Evolutionary conservation across 2,113 vertebrate species (phyloP).

Genomic region (Paraplagusia blochii): DNA sequence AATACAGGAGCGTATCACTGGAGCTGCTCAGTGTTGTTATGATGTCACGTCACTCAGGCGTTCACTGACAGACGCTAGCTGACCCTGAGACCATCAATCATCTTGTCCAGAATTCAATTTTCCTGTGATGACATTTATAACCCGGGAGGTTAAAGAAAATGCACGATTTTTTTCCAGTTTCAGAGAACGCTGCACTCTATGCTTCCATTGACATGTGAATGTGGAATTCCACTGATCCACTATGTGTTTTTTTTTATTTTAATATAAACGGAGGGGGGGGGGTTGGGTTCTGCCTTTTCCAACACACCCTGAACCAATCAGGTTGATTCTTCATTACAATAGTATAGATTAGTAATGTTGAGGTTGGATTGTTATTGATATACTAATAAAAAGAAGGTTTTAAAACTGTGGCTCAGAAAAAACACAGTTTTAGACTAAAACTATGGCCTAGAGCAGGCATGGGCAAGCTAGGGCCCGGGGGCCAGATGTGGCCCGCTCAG

Average conservation of each 20-base stretch:
- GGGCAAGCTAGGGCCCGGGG: too few species aligned
- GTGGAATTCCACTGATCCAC: not conserved
- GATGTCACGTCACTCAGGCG: not conserved
- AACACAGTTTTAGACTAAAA: too few species aligned
- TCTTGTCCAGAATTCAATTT: slow-evolving; percentile 26
- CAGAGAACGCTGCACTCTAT: not conserved
- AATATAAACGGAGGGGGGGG: slow-evolving; percentile 16
- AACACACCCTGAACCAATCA: slow-evolving; percentile 11
- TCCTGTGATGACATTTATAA: slow-evolving; percentile 28
- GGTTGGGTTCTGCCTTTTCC: slow-evolving; percentile 2
- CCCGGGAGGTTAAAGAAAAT: slow-evolving; percentile 30
- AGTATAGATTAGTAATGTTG: too few species aligned
- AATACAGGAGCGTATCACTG: too few species aligned
- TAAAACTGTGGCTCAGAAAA: too few species aligned
- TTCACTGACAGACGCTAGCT: slow-evolving; percentile 6
- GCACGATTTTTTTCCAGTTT: slow-evolving; percentile 33
- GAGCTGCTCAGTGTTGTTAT: too few species aligned
- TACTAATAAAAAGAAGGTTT: too few species aligned
- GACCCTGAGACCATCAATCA: slow-evolving; percentile 39
- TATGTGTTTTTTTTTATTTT: not conserved
- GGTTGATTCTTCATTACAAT: not conserved
- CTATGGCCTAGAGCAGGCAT: too few species aligned
- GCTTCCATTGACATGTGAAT: not conserved
- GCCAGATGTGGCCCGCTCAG: too few species aligned
- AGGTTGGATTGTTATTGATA: too few species aligned